Evolutionary conservation across 2,113 vertebrate genomes (phyloP).

Genomic region (Odontesthes bonariensis): DNA sequence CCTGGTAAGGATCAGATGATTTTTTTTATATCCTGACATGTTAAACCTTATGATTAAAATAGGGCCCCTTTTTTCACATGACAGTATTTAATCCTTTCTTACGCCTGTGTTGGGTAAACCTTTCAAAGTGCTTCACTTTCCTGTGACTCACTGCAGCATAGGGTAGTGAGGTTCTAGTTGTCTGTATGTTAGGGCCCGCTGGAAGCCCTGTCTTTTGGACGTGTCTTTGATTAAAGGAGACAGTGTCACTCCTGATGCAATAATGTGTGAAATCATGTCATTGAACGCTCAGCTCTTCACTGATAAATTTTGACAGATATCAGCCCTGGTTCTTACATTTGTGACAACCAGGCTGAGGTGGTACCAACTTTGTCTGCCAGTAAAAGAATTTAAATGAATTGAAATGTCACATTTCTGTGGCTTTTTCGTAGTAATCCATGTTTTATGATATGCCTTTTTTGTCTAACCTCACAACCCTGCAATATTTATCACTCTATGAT

Average conservation of each 20-base stretch:
- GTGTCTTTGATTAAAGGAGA: constrained; percentile 27
- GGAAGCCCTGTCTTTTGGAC: constrained; percentile 16
- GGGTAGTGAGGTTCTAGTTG: not conserved
- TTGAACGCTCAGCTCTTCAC: constrained; percentile 31
- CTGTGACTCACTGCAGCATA: not conserved
- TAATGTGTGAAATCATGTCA: constrained; percentile 40
- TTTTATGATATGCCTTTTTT: too few species aligned
- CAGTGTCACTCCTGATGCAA: constrained; percentile 61
- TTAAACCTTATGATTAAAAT: too few species aligned
- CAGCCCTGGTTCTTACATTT: not conserved
- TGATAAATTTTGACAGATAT: not conserved
- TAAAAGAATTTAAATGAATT: not conserved
- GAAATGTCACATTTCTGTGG: not conserved
- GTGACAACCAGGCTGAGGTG: not conserved
- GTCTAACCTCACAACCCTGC: too few species aligned
- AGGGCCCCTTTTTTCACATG: too few species aligned
- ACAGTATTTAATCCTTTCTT: constrained; percentile 5
- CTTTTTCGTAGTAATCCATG: too few species aligned
- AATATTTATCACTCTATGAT: not conserved
- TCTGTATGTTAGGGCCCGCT: not conserved
- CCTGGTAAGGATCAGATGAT: too few species aligned
- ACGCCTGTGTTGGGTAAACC: not conserved
- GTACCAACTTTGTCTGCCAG: not conserved
- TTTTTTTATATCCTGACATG: too few species aligned
- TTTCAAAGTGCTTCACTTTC: not conserved